A percentile compares a stretch with the other conserved stretches of the same genome.
phyloP scores from a whole-genome alignment of 2,888 invertebrate genomes.

The Nasonia oneida region DNA sequence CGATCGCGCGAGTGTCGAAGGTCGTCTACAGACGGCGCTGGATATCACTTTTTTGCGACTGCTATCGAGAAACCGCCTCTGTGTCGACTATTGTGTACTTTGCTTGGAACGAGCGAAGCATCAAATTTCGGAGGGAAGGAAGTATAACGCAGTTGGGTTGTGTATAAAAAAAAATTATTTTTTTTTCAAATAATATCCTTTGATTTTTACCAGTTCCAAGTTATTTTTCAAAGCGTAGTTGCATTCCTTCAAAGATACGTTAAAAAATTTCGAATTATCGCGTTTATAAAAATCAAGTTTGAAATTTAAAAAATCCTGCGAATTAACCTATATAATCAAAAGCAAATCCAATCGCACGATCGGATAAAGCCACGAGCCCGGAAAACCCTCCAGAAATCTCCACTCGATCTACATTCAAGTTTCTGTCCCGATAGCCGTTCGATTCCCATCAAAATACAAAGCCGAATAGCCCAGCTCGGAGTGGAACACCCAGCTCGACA shows the following conservation, averaged over 20 bases:
- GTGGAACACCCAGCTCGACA: neutral
- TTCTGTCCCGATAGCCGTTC: neutral
- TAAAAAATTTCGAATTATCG: neutral
- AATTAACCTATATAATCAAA: neutral
- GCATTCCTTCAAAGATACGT: neutral
- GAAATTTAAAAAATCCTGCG: neutral
- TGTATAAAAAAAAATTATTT: too few species aligned
- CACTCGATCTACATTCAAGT: neutral
- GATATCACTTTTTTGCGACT: neutral
- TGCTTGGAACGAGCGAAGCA: neutral
- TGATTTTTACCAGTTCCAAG: too few species aligned
- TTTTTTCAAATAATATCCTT: too few species aligned
- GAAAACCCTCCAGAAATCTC: neutral
- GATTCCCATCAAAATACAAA: neutral
- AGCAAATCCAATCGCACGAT: neutral
- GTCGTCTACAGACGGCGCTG: neutral
- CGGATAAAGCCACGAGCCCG: neutral
- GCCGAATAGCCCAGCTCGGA: neutral
- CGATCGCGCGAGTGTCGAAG: conserved; percentile 9
- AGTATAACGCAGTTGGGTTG: too few species aligned
- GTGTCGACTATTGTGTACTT: neutral
- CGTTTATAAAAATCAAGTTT: too few species aligned
- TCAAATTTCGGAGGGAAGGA: too few species aligned
- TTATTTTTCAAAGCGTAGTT: neutral
- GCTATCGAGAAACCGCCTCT: neutral